phyloP scores from a whole-genome alignment of 2,888 invertebrate genomes.

The Candidula unifasciata region DNA sequence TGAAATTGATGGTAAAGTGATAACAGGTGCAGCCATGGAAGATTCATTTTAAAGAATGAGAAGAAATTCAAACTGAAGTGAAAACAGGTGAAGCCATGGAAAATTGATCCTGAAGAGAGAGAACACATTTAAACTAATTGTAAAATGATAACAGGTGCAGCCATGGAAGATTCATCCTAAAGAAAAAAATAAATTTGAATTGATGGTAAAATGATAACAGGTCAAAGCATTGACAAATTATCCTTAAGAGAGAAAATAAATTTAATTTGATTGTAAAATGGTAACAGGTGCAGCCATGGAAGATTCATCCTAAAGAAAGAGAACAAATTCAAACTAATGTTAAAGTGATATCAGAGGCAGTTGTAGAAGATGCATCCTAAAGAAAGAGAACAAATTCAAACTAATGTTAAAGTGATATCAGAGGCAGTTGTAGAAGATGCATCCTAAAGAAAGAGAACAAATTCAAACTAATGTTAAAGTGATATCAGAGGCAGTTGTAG shows the following conservation, averaged over 20 bases:
- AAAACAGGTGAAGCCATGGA: slow-evolving; percentile 85
- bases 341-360: slow-evolving; percentile 88
- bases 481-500: no score
- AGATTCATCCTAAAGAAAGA: slow-evolving; percentile 69
- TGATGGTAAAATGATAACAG: no score
- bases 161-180: no score
- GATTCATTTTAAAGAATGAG: slow-evolving; percentile 68
- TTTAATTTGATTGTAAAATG: slow-evolving; percentile 92
- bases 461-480: neutral
- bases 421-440: slow-evolving; percentile 82
- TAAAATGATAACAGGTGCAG: no score
- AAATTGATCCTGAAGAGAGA: neutral
- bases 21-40: slow-evolving; percentile 84
- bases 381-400: slow-evolving; percentile 86
- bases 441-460: neutral
- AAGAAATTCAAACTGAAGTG: slow-evolving; percentile 92
- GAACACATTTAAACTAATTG: neutral
- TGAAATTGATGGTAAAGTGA: slow-evolving; percentile 93
- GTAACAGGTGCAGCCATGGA: slow-evolving; percentile 85
- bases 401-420: slow-evolving; percentile 88
- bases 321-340: slow-evolving; percentile 88
- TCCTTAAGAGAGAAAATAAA: no score
- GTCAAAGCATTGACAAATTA: no score
- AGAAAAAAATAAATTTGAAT: no score
- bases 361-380: slow-evolving; percentile 78